Conservation (phyloP, 2,888 invertebrate species). For the Pelosia muscerda region DNA sequence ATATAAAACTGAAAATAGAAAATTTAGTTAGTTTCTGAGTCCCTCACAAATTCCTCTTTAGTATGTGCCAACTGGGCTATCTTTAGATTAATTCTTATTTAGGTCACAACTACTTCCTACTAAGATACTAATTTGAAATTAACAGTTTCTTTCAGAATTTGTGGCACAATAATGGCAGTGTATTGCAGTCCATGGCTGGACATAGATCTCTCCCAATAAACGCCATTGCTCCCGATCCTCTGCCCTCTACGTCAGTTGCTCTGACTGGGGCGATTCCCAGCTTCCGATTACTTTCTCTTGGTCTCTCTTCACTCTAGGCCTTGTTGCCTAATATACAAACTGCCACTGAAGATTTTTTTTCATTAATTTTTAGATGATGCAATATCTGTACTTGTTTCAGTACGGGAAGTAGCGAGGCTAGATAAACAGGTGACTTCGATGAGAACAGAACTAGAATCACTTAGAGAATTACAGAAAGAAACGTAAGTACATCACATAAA, state of each 20-base stretch:
- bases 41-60: neutral
- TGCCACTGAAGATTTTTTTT: too few species aligned
- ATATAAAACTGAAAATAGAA: too few species aligned
- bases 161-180: neutral
- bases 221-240: too few species aligned
- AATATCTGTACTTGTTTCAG: slow-evolving; percentile 55
- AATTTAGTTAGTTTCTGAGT: too few species aligned
- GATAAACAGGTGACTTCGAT: slow-evolving; percentile 79
- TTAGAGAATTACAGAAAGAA: slow-evolving; percentile 80
- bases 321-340: too few species aligned
- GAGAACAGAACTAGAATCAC: slow-evolving; percentile 75
- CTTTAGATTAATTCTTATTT: neutral
- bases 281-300: too few species aligned
- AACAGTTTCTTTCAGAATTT: neutral
- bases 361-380: neutral
- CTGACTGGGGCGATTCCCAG: too few species aligned
- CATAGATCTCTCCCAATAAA: too few species aligned
- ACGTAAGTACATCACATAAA: slow-evolving; percentile 69
- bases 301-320: too few species aligned
- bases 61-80: neutral
- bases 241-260: too few species aligned
- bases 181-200: too few species aligned
- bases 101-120: neutral
- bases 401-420: slow-evolving; percentile 76
- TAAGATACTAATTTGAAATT: neutral